Base-by-base conservation (phyloP, 2,797 vertebrate species). In the Sebastes nivosus region DNA sequence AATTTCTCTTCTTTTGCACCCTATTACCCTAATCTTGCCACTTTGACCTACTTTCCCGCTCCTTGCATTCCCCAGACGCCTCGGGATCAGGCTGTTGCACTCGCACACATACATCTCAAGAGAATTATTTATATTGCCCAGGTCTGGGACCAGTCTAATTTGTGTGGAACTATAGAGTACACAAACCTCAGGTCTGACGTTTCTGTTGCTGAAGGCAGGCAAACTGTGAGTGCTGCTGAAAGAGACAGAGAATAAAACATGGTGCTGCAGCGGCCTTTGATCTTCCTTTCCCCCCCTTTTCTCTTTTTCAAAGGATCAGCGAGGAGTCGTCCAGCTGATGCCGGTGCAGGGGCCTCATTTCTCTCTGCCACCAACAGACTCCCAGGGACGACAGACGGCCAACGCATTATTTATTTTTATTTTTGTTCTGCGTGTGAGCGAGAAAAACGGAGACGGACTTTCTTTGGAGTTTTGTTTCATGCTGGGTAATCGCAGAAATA, bases 191-290 rank as follows among this genome's bases (percentile, higher is more conserved):
- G 89, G 90, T 87, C 89, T 92, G 87, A 90, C 87, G 83, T 90
- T 84, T 79, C 84, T 87, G 70, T 81, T 46, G 89, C 90, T 91
- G 87, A 88, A 87, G 88, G 91, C 86, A 54, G 67, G 77, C 55
- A 80, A 86, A 81, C 78, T 88, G 79, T 73, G 87, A 88, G 74
- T n/a, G 34, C 80, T 59, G 71, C 75, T 32, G 85, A 82, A 78
- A 84, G 79, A 91, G 76, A 91, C 63, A 88, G 87, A 88, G 93
- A 95, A 95, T 94, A 95, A 94, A 93, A 94, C 93, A 94, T 94
- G 90, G 72, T 24, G 79, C 86, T 81, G 91, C 87, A 80, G 42
- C 30, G 66, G 71, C 85, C 93, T 95, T 94, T 94, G 93, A 94
- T 95, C 91, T 83, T 63, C 77, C 77, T 67, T 84, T 82, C 86